These are phyloP conservation scores for Mellilla xanthometata DNA, from an alignment of 2,888 invertebrate species.

Conservation along the genomic window DNA sequence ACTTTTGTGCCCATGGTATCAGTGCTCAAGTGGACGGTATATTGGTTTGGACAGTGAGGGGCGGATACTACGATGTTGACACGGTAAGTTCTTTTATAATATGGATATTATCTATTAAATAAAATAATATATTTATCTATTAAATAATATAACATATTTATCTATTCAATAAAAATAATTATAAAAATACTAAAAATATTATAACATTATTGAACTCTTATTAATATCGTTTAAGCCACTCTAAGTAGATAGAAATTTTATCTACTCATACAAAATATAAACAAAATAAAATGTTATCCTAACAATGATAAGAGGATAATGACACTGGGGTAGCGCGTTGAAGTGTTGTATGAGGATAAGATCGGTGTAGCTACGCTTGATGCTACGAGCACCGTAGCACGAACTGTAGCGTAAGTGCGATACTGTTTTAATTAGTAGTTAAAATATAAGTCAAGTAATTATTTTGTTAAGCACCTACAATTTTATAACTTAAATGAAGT, in stretches of 20 bases:
- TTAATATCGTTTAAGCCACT: too few relatives aligned
- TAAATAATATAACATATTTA: too few relatives aligned
- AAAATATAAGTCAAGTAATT: too few relatives aligned
- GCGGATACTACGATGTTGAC: conserved; percentile 51
- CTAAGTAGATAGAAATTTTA: too few relatives aligned
- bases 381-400: conserved; percentile 17
- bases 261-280: too few relatives aligned
- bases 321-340: conserved; percentile 35
- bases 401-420: conserved; percentile 1
- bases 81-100: conserved; percentile 50
- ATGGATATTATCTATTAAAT: too few relatives aligned
- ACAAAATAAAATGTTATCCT: too few relatives aligned
- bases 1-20: conserved; percentile 58
- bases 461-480: too few relatives aligned
- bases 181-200: neutral
- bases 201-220: neutral
- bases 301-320: conserved; percentile 1
- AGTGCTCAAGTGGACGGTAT: conserved; percentile 55
- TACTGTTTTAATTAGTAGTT: too few relatives aligned
- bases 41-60: conserved; percentile 50
- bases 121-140: too few relatives aligned
- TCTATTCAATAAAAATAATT: conserved; percentile 1
- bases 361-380: conserved; percentile 44
- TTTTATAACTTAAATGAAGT: too few relatives aligned
- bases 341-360: conserved; percentile 41